Evolutionary conservation across 1,140 invertebrate species (phyloP).

Genomic region (Aradophagus sp.): DNA sequence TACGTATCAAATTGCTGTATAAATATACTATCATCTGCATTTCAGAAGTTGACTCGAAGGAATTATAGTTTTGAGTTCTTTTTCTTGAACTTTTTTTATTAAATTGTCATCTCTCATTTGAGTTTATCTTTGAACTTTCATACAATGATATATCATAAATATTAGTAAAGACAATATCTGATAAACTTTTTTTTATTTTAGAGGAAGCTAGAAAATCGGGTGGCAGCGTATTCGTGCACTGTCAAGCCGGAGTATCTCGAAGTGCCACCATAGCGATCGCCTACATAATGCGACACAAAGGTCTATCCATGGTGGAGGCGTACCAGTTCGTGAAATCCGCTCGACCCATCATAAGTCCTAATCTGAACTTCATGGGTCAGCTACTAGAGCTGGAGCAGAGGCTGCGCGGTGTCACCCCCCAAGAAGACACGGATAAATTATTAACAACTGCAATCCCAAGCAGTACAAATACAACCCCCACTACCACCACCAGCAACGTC

Average conservation of each 20-base stretch:
- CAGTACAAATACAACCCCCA: no score
- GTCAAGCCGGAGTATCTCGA: slow-evolving; percentile 95
- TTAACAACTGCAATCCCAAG: no score
- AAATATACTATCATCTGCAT: no score
- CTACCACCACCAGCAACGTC: neutral
- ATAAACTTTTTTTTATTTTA: no score
- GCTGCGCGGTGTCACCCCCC: slow-evolving; percentile 69
- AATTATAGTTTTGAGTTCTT: no score
- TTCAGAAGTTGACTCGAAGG: no score
- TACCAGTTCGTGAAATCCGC: slow-evolving; percentile 91
- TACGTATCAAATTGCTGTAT: no score
- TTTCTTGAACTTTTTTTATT: no score
- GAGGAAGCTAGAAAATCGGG: slow-evolving; percentile 88
- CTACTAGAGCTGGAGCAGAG: slow-evolving; percentile 90
- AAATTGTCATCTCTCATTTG: no score
- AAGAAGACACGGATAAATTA: neutral
- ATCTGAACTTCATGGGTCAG: slow-evolving; percentile 98
- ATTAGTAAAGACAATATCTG: no score
- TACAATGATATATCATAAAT: no score
- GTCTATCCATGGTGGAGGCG: slow-evolving; percentile 90
- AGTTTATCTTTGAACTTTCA: no score
- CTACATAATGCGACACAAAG: slow-evolving; percentile 93
- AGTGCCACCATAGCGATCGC: slow-evolving; percentile 96
- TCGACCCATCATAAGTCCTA: slow-evolving; percentile 94
- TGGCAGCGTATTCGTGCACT: slow-evolving; percentile 91